Percentiles rank a stretch among this genome's conserved stretches.
These are phyloP conservation scores for Mesoclemmys tuberculata DNA, from an alignment of 2,113 vertebrate species.

Conservation along the genomic window DNA sequence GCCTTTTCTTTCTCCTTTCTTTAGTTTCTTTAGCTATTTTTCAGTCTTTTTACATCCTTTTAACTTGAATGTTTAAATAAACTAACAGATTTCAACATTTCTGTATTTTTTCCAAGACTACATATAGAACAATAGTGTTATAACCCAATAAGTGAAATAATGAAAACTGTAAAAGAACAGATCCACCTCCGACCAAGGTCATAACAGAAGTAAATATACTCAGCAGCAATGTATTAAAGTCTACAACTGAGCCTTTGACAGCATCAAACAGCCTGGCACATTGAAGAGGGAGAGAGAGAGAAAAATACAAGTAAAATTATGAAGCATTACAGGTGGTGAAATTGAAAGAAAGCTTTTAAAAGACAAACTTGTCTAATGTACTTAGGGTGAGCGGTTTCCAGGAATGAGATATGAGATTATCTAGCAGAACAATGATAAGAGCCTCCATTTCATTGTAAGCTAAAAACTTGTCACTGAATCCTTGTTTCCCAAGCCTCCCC, in stretches of 20 bases:
- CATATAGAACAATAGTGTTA: background rate
- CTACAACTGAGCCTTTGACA: background rate
- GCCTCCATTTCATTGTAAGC: background rate
- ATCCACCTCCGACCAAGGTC: background rate
- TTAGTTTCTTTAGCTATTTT: background rate
- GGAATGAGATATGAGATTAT: background rate
- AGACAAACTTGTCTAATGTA: rapidly evolving
- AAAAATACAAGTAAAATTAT: background rate
- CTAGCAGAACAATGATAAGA: background rate
- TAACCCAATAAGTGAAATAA: background rate
- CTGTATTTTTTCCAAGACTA: background rate
- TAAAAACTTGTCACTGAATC: background rate
- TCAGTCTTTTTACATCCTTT: background rate
- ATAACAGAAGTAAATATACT: rapidly evolving
- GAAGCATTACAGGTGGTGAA: background rate
- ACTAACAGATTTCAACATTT: background rate
- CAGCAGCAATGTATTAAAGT: background rate
- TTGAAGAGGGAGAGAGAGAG: background rate
- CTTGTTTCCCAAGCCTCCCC: background rate
- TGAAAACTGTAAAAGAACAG: background rate
- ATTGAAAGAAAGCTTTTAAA: background rate
- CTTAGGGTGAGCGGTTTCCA: background rate
- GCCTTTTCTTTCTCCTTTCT: background rate
- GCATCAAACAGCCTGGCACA: background rate
- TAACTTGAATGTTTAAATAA: background rate